phyloP scores from a whole-genome alignment of 2,113 vertebrate species.

The Chlamydotis undulata region DNA sequence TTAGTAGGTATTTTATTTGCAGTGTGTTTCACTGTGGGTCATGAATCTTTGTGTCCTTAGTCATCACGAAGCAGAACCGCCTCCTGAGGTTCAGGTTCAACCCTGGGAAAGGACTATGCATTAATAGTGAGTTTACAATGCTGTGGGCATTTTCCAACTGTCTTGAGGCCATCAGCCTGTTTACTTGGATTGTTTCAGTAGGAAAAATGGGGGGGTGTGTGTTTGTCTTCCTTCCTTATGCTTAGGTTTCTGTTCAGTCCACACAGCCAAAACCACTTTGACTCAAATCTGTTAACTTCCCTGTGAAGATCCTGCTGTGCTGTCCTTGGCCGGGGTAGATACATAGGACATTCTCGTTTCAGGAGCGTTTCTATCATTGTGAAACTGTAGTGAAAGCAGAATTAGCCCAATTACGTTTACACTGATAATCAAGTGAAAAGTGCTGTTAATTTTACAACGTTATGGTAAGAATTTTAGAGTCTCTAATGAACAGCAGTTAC shows the following conservation, averaged over 20 bases:
- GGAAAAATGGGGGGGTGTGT: background rate
- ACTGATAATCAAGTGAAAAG: conserved; percentile 47
- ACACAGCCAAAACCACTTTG: background rate
- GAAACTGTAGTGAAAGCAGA: background rate
- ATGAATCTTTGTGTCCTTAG: background rate
- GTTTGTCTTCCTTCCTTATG: background rate
- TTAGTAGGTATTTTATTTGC: background rate
- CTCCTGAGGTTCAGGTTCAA: background rate
- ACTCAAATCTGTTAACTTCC: background rate
- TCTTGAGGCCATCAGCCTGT: background rate
- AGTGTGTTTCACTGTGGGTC: background rate
- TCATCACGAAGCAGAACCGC: background rate
- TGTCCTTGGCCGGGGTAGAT: background rate
- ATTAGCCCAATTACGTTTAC: background rate
- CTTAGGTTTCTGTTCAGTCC: background rate
- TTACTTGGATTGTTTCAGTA: background rate
- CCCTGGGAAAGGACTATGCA: background rate
- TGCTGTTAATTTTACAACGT: conserved; percentile 40
- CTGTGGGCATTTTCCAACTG: background rate
- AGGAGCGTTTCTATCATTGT: background rate
- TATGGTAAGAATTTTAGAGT: background rate
- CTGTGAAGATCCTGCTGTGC: background rate
- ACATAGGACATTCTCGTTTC: background rate
- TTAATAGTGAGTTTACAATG: background rate
- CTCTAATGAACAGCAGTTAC: background rate